Evolutionary conservation across 2,113 vertebrate species (phyloP), one percentile per base, ranked within the genome.

Genomic region (Cephalopterus ornatus): DNA sequence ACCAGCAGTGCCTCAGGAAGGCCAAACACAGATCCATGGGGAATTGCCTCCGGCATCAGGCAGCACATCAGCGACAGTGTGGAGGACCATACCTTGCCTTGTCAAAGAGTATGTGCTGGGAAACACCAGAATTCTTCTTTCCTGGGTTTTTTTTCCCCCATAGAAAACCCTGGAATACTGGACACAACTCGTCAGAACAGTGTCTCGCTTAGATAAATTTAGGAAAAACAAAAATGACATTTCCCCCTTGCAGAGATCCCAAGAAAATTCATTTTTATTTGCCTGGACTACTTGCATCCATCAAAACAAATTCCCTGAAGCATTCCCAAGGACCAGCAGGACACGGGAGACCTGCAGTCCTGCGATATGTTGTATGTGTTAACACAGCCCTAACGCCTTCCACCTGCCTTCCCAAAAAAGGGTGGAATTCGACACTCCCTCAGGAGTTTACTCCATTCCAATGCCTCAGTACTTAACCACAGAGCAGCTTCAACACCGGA

Each of bases 311-410:
- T 1, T 37, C 28, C 63, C 58, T 70, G 39, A 49, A 33, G 13
- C 55, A 5, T 46, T 56, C 80, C 90, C 19, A 21, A 52, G 90
- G 44, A 32, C 13, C 90, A n/a, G 70, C 46, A 63, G 89, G 68
- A 30, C 8, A 4, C 20, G 16, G 5, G 8, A 72, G 78, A 24
- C 5, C 67, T 16, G 41, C 0, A 11, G 37, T 18, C 81, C 71
- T 20, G 0, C 1, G 5, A 14, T 5, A 22, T 3, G 23, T 42
- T 39, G 26, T 7, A 7, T 1, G 2, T 23, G 65, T 24, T 4
- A 5, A 4, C 85, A 12, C 15, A 32, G 58, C 8, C 71, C 37
- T 9, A 10, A 28, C 0, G 4, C 75, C 21, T 73, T 30, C 92
- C 59, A 6, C 71, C 42, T 3, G 30, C 70, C 91, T 37, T 32